Evolutionary conservation across 1,140 invertebrate genomes (phyloP).

Genomic region (Trichomalopsis sarcophagae): DNA sequence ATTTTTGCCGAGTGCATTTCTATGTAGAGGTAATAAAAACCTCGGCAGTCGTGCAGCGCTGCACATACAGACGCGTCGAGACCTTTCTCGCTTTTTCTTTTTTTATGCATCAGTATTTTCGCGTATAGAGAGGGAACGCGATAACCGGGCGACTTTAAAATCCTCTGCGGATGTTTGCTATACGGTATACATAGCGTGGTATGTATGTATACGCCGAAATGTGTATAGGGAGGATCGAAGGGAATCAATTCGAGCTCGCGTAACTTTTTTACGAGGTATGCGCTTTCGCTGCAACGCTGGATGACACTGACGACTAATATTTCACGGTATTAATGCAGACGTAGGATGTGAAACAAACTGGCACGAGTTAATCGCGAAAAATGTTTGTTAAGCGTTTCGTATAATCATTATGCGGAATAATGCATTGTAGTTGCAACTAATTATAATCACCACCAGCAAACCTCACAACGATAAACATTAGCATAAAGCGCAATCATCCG

Average conservation of each 20-base stretch:
- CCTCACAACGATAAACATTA: no score
- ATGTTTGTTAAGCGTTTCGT: no score
- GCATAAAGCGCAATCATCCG: no score
- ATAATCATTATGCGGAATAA: no score
- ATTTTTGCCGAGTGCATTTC: neutral
- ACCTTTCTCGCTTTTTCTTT: neutral
- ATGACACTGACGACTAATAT: neutral
- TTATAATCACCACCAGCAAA: no score
- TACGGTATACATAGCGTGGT: neutral
- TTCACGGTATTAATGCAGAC: neutral
- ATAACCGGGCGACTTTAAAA: neutral
- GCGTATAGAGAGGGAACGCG: neutral
- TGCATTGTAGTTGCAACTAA: no score
- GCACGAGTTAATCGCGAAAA: no score
- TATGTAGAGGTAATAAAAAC: neutral
- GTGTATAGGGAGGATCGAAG: neutral
- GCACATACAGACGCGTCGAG: neutral
- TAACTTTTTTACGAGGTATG: neutral
- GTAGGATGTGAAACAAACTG: no score
- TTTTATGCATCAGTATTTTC: neutral
- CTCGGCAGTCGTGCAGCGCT: neutral
- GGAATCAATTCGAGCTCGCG: neutral
- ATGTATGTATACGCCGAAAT: neutral
- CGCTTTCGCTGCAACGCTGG: neutral
- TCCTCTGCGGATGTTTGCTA: neutral